Percentiles rank a stretch among this genome's conserved stretches.
phyloP scores from a whole-genome alignment of 1,140 invertebrate species.

The Ladona fulva region DNA sequence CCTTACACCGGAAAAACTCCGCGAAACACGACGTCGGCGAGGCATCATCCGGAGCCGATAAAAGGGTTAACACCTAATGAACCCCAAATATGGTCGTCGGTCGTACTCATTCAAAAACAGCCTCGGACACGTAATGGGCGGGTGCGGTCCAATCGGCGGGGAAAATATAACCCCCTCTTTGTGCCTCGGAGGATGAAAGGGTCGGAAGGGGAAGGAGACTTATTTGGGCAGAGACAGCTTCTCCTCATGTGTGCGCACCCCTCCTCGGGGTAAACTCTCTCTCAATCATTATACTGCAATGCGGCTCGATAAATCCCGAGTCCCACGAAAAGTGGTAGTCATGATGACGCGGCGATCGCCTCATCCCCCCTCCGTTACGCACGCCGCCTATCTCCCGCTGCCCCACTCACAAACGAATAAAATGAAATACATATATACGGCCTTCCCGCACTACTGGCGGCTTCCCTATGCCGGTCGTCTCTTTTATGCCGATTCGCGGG shows the following conservation, averaged over 20 bases:
- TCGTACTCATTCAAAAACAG: not conserved
- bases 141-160: not conserved
- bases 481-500: too few species aligned
- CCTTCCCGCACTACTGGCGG: too few species aligned
- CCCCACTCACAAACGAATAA: too few species aligned
- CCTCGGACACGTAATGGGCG: not conserved
- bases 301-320: not conserved
- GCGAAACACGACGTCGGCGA: too few species aligned
- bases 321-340: not conserved
- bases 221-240: not conserved
- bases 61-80: not conserved
- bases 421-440: too few species aligned
- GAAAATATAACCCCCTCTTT: not conserved
- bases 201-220: not conserved
- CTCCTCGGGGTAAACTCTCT: not conserved
- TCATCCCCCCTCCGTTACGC: not conserved
- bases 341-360: not conserved
- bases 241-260: not conserved
- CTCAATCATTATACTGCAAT: constrained; percentile 5
- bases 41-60: too few species aligned
- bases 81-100: not conserved
- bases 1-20: too few species aligned
- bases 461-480: too few species aligned
- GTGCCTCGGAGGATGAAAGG: not conserved
- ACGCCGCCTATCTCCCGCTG: not conserved